Conservation (phyloP, 30 jellyfish, hydroid and myxozoan genomes). For the Rhopilema esculentum region DNA sequence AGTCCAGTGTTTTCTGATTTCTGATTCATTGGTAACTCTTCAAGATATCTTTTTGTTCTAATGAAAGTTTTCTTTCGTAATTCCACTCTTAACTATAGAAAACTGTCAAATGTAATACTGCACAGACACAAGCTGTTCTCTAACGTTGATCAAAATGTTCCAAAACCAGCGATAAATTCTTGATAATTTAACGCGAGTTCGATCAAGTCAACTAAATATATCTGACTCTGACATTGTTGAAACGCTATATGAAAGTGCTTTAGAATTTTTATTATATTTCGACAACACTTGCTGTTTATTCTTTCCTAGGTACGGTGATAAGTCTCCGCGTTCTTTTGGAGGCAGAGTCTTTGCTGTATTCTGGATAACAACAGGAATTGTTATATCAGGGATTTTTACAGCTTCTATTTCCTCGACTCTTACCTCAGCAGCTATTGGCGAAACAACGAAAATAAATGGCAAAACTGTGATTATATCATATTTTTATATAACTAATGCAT, state of each 20-base stretch:
- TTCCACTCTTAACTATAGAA: too few species aligned
- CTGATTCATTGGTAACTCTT: too few species aligned
- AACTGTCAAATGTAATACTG: too few species aligned
- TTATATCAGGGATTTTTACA: slow-evolving; percentile 5
- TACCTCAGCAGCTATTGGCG: slow-evolving; percentile 10
- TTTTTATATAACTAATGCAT: not conserved
- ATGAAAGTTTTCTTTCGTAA: too few species aligned
- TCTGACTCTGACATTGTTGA: not conserved
- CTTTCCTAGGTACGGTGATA: slow-evolving; percentile 7
- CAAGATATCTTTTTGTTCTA: too few species aligned
- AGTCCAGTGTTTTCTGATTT: too few species aligned
- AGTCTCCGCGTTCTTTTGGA: slow-evolving; percentile 18
- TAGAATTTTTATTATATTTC: too few species aligned
- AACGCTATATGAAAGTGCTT: not conserved
- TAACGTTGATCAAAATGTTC: too few species aligned
- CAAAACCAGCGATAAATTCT: too few species aligned
- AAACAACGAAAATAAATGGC: not conserved
- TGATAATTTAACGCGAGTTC: too few species aligned
- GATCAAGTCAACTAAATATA: too few species aligned
- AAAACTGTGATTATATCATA: not conserved
- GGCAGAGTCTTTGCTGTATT: slow-evolving; percentile 15
- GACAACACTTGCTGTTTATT: not conserved
- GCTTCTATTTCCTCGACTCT: slow-evolving; percentile 15
- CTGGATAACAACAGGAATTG: slow-evolving; percentile 4
- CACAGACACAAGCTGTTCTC: too few species aligned